A percentile compares a stretch with the other conserved stretches of the same genome.
phyloP scores from a whole-genome alignment of 2,888 invertebrate species.

The Pollenia angustigena region DNA sequence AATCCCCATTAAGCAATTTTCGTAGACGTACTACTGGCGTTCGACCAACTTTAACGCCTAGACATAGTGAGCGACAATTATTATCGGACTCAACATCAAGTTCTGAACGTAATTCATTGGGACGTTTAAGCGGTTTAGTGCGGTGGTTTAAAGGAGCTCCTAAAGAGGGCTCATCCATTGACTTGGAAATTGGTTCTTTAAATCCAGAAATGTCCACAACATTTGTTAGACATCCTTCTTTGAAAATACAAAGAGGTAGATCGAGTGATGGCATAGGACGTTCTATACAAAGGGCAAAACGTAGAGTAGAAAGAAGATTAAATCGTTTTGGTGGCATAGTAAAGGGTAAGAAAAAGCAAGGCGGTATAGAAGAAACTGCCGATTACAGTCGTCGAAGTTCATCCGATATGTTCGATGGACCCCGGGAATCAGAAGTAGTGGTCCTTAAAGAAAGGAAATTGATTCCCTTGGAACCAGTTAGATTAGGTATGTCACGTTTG shows the following conservation, averaged over 20 bases:
- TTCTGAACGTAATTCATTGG: conserved; percentile 84
- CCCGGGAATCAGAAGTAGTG: conserved; percentile 94
- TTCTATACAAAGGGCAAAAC: conserved; percentile 91
- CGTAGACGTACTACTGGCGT: conserved; percentile 86
- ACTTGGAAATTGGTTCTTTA: conserved; percentile 85
- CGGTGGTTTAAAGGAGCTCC: conserved; percentile 88
- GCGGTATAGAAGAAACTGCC: conserved; percentile 94
- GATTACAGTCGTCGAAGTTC: conserved; percentile 93
- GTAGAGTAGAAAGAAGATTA: conserved; percentile 95
- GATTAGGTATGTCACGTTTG: conserved; percentile 95
- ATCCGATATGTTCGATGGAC: conserved; percentile 91
- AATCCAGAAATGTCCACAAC: conserved; percentile 87
- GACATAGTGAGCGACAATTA: conserved; percentile 93
- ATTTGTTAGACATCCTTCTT: conserved; percentile 85
- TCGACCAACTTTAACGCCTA: conserved; percentile 89
- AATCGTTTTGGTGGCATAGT: conserved; percentile 92
- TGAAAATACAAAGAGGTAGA: conserved; percentile 83
- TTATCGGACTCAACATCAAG: conserved; percentile 85
- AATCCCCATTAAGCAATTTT: conserved; percentile 91
- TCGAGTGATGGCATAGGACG: conserved; percentile 86
- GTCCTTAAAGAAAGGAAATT: conserved; percentile 94
- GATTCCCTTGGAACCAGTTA: conserved; percentile 91
- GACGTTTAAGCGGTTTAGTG: conserved; percentile 89
- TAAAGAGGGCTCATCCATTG: conserved; percentile 85
- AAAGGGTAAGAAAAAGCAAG: conserved; percentile 95